Conservation (phyloP, 2,797 vertebrate genomes). For the Esox lucius region DNA sequence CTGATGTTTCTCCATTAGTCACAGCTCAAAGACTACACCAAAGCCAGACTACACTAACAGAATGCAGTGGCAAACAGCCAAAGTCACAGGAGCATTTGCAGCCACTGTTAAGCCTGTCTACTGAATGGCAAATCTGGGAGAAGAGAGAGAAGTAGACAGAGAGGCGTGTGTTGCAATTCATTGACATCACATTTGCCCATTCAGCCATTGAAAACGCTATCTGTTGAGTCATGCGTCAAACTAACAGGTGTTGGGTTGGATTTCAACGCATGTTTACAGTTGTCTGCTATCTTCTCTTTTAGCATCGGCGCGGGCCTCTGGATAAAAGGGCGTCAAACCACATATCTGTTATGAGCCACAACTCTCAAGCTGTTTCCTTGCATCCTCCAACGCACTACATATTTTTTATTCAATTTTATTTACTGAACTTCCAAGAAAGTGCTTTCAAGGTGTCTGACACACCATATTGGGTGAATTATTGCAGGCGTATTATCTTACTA, state of each 20-base stretch:
- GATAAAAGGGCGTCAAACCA: background rate
- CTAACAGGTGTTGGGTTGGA: slow-evolving; percentile 1
- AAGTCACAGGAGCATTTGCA: background rate
- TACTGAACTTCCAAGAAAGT: background rate
- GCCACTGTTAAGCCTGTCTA: background rate
- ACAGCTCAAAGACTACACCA: slow-evolving; percentile 47
- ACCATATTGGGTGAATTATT: background rate
- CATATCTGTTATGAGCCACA: background rate
- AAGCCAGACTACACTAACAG: background rate
- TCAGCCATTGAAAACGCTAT: background rate
- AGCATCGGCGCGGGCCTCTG: background rate
- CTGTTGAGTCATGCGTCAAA: background rate
- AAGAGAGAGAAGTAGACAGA: background rate
- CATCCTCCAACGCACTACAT: background rate
- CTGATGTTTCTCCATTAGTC: slow-evolving; percentile 66
- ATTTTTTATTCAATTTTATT: background rate
- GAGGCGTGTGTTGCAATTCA: background rate
- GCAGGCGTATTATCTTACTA: background rate
- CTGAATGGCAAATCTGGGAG: background rate
- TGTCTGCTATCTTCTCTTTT: background rate
- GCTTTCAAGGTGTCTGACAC: slow-evolving; percentile 9
- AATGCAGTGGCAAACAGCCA: slow-evolving; percentile 3
- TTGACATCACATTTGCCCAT: slow-evolving; percentile 6
- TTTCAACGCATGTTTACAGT: background rate
- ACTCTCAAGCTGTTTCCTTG: slow-evolving; percentile 7